These are phyloP conservation scores for Parasteatoda lunata DNA, from an alignment of 2,888 invertebrate genomes.

Conservation along the genomic window DNA sequence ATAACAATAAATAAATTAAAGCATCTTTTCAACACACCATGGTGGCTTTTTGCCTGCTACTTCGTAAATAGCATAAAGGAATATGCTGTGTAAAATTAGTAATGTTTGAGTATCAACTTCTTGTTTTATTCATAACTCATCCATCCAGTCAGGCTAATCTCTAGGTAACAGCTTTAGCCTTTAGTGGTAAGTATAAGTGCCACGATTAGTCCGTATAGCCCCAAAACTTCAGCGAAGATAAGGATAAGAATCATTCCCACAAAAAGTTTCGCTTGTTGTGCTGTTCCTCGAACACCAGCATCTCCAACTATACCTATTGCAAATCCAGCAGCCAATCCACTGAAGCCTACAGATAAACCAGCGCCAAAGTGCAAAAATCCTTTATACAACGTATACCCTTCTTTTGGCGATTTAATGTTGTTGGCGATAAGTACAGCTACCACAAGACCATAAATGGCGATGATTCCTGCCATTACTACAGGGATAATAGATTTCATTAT, in stretches of 20 bases:
- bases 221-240: constrained; percentile 99
- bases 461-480: constrained; percentile 99
- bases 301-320: constrained; percentile 99
- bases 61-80: too few relatives aligned
- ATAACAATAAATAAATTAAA: too few relatives aligned
- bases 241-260: constrained; percentile 99
- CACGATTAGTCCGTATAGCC: constrained; percentile 99
- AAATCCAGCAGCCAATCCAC: constrained; percentile 98
- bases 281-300: constrained; percentile 98
- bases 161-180: neutral
- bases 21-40: too few relatives aligned
- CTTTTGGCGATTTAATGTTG: constrained; percentile 78
- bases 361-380: constrained; percentile 98
- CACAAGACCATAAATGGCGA: constrained; percentile 99
- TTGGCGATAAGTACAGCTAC: constrained; percentile 98
- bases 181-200: constrained; percentile 97
- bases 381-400: constrained; percentile 77
- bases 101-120: too few relatives aligned
- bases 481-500: constrained; percentile 99
- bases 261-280: constrained; percentile 99
- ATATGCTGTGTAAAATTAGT: too few relatives aligned
- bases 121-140: too few relatives aligned
- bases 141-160: too few relatives aligned
- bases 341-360: constrained; percentile 96
- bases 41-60: too few relatives aligned